phyloP scores from a whole-genome alignment of 1,140 invertebrate genomes.

The Psix sp. region DNA sequence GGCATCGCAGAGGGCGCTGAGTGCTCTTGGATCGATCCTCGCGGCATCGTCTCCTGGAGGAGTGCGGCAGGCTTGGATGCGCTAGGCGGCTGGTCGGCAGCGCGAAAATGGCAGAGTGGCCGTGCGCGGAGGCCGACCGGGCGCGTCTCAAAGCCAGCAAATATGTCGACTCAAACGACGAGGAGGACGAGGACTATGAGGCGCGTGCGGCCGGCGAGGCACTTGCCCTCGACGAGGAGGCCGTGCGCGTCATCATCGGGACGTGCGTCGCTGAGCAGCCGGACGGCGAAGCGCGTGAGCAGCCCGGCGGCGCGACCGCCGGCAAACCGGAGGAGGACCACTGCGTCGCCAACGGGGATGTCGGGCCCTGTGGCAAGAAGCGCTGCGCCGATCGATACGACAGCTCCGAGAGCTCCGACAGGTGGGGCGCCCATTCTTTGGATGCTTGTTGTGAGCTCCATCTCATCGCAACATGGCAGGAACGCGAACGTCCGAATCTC shows the following conservation, averaged over 20 bases:
- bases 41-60: constrained; percentile 25
- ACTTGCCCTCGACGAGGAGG: constrained; percentile 40
- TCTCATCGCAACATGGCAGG: background rate
- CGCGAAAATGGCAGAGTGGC: constrained; percentile 46
- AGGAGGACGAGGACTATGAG: constrained; percentile 47
- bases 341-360: constrained; percentile 67
- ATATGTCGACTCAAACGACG: constrained; percentile 49
- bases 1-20: constrained; percentile 2
- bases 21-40: background rate
- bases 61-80: constrained; percentile 12
- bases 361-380: constrained; percentile 83
- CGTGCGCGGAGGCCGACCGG: constrained; percentile 39
- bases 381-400: constrained; percentile 91
- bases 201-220: constrained; percentile 24
- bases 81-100: constrained; percentile 1
- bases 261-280: constrained; percentile 20
- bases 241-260: constrained; percentile 29
- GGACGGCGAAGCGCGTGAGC: background rate
- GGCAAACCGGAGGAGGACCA: constrained; percentile 65
- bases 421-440: constrained; percentile 77
- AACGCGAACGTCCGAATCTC: too few relatives aligned
- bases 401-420: constrained; percentile 93
- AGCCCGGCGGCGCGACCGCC: constrained; percentile 13
- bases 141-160: constrained; percentile 39
- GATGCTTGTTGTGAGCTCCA: constrained; percentile 13